Evolutionary conservation across 2,797 vertebrate genomes (phyloP).

Genomic region (Rhyacichthys aspro): DNA sequence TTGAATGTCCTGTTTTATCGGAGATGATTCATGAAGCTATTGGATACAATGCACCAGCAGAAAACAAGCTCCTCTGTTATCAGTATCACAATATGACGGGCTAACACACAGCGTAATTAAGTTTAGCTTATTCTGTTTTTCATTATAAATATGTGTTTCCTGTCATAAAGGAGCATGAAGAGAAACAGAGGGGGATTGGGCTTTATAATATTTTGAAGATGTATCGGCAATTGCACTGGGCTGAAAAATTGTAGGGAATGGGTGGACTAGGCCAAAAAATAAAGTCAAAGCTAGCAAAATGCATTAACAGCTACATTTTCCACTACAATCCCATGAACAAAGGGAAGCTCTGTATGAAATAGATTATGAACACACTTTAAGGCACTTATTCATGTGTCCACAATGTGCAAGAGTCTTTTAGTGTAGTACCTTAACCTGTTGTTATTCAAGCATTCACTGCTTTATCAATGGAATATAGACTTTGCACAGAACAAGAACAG

Average conservation of each 20-base stretch:
- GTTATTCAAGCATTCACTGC: too few species aligned
- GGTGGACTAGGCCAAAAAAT: neutral
- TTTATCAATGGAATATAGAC: too few species aligned
- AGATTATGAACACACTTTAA: too few species aligned
- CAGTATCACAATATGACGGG: constrained; percentile 63
- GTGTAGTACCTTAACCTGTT: too few species aligned
- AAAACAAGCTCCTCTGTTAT: constrained; percentile 71
- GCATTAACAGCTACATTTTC: too few species aligned
- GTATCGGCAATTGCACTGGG: constrained; percentile 23
- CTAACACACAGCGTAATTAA: constrained; percentile 64
- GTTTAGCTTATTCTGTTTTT: constrained; percentile 58
- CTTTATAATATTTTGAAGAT: constrained; percentile 52
- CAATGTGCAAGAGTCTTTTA: too few species aligned
- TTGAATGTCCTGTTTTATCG: constrained; percentile 65
- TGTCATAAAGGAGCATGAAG: constrained; percentile 48
- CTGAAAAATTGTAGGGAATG: neutral
- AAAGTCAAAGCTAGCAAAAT: too few species aligned
- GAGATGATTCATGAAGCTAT: constrained; percentile 68
- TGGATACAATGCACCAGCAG: constrained; percentile 64
- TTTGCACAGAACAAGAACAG: too few species aligned
- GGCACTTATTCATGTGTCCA: too few species aligned
- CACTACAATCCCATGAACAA: too few species aligned
- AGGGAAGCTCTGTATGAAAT: too few species aligned
- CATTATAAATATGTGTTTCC: constrained; percentile 62
- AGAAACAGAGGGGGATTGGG: constrained; percentile 31